Evolutionary conservation across 2,797 vertebrate species (phyloP).

Genomic region (Hyperoplus lanceolatus): DNA sequence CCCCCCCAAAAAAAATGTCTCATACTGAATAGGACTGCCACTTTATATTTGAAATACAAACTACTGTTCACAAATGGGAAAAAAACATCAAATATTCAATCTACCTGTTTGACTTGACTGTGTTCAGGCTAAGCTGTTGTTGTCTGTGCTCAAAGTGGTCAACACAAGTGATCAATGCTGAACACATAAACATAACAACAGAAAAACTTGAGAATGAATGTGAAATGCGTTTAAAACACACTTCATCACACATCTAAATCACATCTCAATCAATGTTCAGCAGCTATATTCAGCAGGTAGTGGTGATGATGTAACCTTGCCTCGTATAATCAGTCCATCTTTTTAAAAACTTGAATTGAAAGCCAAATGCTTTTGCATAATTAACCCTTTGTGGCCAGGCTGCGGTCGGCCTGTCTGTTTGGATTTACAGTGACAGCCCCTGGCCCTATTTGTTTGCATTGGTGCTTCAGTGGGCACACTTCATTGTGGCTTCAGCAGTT

Average conservation of each 20-base stretch:
- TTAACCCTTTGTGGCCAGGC: constrained; percentile 79
- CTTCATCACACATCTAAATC: too few species aligned
- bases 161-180: neutral
- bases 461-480: constrained; percentile 83
- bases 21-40: neutral
- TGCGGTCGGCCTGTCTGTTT: constrained; percentile 66
- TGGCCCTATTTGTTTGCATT: constrained; percentile 81
- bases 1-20: neutral
- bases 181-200: neutral
- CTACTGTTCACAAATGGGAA: neutral
- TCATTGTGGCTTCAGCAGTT: constrained; percentile 82
- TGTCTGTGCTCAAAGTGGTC: neutral
- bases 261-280: neutral
- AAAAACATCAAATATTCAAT: neutral
- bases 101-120: neutral
- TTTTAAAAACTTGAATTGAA: constrained; percentile 45
- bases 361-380: constrained; percentile 71
- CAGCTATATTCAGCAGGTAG: constrained; percentile 5
- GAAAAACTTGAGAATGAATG: neutral
- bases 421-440: constrained; percentile 79
- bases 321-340: constrained; percentile 32
- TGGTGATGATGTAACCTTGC: constrained; percentile 40
- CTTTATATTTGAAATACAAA: neutral
- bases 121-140: neutral
- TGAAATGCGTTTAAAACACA: too few species aligned